These are phyloP conservation scores for Leucosticte australis DNA, from an alignment of 2,113 vertebrate species.

Conservation along the genomic window DNA sequence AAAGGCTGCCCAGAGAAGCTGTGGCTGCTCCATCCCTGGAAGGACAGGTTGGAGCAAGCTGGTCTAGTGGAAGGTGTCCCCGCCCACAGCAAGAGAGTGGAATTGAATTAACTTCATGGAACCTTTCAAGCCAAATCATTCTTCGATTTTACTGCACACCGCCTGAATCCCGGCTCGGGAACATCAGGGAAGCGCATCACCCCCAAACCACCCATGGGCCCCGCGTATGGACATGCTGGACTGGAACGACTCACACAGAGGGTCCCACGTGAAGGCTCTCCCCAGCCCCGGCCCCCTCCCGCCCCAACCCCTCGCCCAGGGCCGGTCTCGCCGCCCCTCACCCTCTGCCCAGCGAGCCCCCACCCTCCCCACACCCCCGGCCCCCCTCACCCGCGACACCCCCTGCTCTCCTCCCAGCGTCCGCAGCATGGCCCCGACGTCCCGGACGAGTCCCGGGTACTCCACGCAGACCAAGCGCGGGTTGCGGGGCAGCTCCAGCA, in stretches of 20 bases:
- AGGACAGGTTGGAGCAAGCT: neutral
- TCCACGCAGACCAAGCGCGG: neutral
- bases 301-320: neutral
- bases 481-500: neutral
- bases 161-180: neutral
- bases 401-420: neutral
- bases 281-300: neutral
- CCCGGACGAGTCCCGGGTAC: neutral
- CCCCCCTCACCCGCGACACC: neutral
- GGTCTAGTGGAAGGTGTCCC: no score
- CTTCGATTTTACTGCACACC: neutral
- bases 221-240: neutral
- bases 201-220: neutral
- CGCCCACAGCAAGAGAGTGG: neutral
- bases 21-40: neutral
- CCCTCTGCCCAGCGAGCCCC: neutral
- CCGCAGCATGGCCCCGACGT: neutral
- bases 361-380: no score
- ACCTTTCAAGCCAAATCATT: neutral
- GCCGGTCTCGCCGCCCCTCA: neutral
- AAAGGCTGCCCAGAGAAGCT: neutral
- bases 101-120: neutral
- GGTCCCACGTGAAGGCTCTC: neutral
- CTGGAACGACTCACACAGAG: neutral
- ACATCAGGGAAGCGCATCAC: neutral